A percentile compares a stretch with the other conserved stretches of the same genome.
These are phyloP conservation scores for Hemibagrus guttatus DNA, from an alignment of 2,797 vertebrate genomes.

Conservation along the genomic window DNA sequence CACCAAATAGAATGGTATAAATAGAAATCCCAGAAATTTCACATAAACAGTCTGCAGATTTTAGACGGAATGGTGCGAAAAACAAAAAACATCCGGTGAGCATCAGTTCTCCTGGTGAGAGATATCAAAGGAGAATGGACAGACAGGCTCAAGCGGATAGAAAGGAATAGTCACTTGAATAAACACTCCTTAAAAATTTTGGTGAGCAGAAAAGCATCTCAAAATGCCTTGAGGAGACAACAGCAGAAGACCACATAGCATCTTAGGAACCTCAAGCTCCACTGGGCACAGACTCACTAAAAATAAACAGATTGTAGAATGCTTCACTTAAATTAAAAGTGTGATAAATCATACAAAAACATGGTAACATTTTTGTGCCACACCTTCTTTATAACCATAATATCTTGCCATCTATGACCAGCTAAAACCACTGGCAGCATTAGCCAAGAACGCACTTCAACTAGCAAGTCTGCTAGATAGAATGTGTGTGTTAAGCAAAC, in stretches of 20 bases:
- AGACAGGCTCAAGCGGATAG: background rate
- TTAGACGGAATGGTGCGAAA: background rate
- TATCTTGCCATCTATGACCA: background rate
- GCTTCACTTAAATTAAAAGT: background rate
- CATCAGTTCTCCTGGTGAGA: background rate
- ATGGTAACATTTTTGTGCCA: no score
- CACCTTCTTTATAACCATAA: background rate
- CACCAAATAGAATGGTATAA: background rate
- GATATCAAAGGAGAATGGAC: background rate
- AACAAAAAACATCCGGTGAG: background rate
- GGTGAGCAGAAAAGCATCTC: constrained; percentile 4
- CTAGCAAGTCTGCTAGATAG: background rate
- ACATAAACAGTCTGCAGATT: background rate
- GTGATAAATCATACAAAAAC: background rate
- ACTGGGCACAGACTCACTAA: background rate
- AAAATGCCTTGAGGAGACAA: background rate
- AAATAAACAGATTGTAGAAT: background rate
- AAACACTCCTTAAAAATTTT: background rate
- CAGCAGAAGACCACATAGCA: background rate
- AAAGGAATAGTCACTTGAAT: no score
- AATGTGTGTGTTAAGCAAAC: constrained; percentile 28
- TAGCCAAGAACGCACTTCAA: background rate
- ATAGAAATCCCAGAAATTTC: background rate
- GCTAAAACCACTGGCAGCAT: background rate
- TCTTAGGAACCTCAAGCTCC: background rate